Evolutionary conservation across 2,797 vertebrate species (phyloP).

Genomic region (Urocyon cinereoargenteus): DNA sequence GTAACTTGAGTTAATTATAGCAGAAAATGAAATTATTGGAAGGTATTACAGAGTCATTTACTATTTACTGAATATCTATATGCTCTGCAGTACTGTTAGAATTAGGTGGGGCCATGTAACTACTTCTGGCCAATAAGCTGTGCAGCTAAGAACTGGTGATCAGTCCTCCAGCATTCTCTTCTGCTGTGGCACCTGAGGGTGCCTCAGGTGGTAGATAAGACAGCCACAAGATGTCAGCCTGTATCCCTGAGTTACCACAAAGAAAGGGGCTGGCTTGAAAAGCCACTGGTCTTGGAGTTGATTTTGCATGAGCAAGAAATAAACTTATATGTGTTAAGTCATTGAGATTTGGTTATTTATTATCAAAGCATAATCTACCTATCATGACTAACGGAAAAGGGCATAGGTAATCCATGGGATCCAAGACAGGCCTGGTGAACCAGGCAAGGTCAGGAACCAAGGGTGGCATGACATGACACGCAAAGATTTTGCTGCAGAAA

Average conservation of each 20-base stretch:
- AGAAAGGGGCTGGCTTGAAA: not conserved
- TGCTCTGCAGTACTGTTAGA: not conserved
- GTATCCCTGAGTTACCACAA: not conserved
- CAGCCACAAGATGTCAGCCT: constrained; percentile 8
- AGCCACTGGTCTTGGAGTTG: not conserved
- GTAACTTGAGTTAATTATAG: not conserved
- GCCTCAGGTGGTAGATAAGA: not conserved
- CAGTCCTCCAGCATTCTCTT: not conserved
- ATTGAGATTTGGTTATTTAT: constrained; percentile 32
- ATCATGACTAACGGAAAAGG: constrained; percentile 43
- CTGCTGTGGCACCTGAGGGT: not conserved
- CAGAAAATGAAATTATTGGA: constrained; percentile 37
- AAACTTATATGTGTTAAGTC: not conserved
- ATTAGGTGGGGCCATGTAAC: not conserved
- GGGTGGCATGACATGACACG: not conserved
- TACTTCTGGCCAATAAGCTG: not conserved
- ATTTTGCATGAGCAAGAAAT: constrained; percentile 6
- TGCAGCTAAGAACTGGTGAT: constrained; percentile 15
- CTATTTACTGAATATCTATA: not conserved
- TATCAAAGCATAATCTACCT: not conserved
- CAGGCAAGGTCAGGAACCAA: not conserved
- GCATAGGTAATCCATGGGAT: not conserved
- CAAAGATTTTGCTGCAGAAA: not conserved
- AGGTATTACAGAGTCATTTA: not conserved
- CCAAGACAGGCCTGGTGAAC: constrained; percentile 5